Percentiles rank a stretch among this genome's conserved stretches.
Evolutionary conservation across 2,888 invertebrate genomes (phyloP).

Genomic region (Parnassius mnemosyne): DNA sequence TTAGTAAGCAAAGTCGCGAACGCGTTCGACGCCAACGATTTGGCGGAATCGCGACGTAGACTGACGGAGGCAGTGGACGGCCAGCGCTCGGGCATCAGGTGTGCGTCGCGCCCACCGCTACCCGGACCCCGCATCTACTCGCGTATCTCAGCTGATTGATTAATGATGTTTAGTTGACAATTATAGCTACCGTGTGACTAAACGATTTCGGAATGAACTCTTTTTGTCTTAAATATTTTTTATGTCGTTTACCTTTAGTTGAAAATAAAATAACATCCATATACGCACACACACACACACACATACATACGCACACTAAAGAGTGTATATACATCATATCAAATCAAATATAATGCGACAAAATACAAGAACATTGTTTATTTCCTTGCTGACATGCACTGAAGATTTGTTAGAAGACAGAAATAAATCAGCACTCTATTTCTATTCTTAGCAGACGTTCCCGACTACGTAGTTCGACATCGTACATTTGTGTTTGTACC

Average conservation of each 20-base stretch:
- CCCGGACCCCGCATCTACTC: conserved; percentile 39
- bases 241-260: conserved; percentile 9
- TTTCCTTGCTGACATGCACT: conserved; percentile 13
- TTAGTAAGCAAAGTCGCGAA: conserved; percentile 44
- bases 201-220: conserved; percentile 48
- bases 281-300: too few relatives aligned
- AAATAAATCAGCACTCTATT: conserved; percentile 23
- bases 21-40: conserved; percentile 44
- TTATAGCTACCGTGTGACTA: conserved; percentile 57
- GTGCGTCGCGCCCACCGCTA: conserved; percentile 46
- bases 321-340: too few relatives aligned
- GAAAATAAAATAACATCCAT: neutral
- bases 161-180: conserved; percentile 62
- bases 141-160: conserved; percentile 66
- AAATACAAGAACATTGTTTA: conserved; percentile 10
- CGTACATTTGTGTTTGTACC: conserved; percentile 19
- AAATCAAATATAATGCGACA: neutral
- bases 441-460: conserved; percentile 25
- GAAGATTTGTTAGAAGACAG: conserved; percentile 20
- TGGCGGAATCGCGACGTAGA: conserved; percentile 54
- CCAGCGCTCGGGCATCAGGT: conserved; percentile 44
- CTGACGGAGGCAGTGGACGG: conserved; percentile 44
- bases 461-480: conserved; percentile 21
- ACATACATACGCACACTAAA: too few relatives aligned
- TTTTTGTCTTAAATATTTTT: conserved; percentile 18